Percentiles rank a stretch among this genome's conserved stretches.
These are phyloP conservation scores for Ichneumoninae sp. DNA, from an alignment of 2,888 invertebrate genomes.

Conservation along the genomic window DNA sequence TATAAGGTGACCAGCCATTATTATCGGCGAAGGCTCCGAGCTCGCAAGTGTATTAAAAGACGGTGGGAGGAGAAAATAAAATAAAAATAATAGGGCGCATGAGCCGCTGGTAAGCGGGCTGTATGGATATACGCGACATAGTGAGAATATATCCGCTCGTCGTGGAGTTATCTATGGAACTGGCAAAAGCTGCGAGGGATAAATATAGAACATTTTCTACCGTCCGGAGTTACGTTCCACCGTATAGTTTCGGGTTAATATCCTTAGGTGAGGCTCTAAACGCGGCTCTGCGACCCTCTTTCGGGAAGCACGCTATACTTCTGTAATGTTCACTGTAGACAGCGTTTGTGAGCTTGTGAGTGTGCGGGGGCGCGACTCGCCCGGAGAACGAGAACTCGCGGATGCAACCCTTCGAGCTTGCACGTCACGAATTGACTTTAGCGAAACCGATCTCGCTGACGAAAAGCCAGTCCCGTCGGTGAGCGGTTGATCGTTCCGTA, in stretches of 20 bases:
- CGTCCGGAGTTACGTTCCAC: slow-evolving; percentile 43
- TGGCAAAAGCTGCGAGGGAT: slow-evolving; percentile 57
- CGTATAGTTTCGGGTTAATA: slow-evolving; percentile 78
- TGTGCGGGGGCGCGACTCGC: not conserved
- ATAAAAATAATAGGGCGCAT: slow-evolving; percentile 9
- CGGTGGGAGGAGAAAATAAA: not conserved
- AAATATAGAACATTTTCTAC: slow-evolving; percentile 73
- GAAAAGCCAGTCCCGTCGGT: too few relatives aligned
- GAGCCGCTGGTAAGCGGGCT: slow-evolving; percentile 34
- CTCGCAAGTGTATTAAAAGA: not conserved
- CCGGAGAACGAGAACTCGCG: slow-evolving; percentile 4
- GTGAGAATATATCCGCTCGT: slow-evolving; percentile 30
- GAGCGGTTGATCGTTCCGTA: too few relatives aligned
- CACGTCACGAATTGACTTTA: not conserved
- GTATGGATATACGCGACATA: slow-evolving; percentile 6
- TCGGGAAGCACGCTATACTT: slow-evolving; percentile 7
- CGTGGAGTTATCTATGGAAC: slow-evolving; percentile 35
- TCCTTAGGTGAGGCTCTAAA: slow-evolving; percentile 71
- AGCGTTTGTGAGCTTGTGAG: too few relatives aligned
- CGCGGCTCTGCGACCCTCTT: slow-evolving; percentile 61
- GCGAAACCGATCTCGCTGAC: not conserved
- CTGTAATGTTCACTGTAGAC: not conserved
- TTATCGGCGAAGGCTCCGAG: slow-evolving; percentile 1
- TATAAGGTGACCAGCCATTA: not conserved
- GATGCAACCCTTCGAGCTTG: not conserved